A percentile compares a stretch with the other conserved stretches of the same genome.
Conservation (phyloP, 2,888 invertebrate species). For the Plebejus anna region DNA sequence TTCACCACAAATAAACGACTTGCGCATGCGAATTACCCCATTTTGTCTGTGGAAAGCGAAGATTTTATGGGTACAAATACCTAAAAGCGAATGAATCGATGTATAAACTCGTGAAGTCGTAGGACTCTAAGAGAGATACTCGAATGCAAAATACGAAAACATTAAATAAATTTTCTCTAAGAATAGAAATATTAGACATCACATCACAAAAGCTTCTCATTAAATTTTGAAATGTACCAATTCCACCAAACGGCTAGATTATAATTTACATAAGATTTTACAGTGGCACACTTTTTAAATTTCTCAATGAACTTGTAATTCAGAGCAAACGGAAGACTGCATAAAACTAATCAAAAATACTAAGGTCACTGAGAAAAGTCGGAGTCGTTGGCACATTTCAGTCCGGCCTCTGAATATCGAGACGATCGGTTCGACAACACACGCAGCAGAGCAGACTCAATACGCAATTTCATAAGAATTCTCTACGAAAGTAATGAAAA, state of each 20-base stretch:
- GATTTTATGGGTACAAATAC: slow-evolving; percentile 43
- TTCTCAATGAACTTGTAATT: slow-evolving; percentile 32
- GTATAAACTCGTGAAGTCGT: slow-evolving; percentile 43
- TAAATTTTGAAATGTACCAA: slow-evolving; percentile 68
- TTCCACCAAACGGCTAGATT: slow-evolving; percentile 25
- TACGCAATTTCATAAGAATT: slow-evolving; percentile 68
- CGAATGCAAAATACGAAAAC: slow-evolving; percentile 48
- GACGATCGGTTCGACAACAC: slow-evolving; percentile 72
- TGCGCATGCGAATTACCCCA: slow-evolving; percentile 66
- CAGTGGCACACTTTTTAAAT: background rate
- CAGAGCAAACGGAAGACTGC: slow-evolving; percentile 29
- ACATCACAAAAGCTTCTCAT: slow-evolving; percentile 76
- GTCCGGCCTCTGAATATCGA: slow-evolving; percentile 69
- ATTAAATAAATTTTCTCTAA: slow-evolving; percentile 48
- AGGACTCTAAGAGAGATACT: slow-evolving; percentile 46
- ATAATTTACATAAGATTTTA: background rate
- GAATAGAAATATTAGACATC: slow-evolving; percentile 62
- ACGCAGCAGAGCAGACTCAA: slow-evolving; percentile 77
- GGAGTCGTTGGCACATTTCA: slow-evolving; percentile 62
- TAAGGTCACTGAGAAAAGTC: slow-evolving; percentile 31
- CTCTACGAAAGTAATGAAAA: slow-evolving; percentile 74
- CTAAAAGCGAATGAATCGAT: slow-evolving; percentile 50
- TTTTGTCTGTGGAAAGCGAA: slow-evolving; percentile 45
- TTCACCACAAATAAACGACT: slow-evolving; percentile 61
- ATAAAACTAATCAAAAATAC: slow-evolving; percentile 30